These are phyloP conservation scores for Vimba vimba DNA, from an alignment of 2,113 vertebrate species.

Conservation along the genomic window DNA sequence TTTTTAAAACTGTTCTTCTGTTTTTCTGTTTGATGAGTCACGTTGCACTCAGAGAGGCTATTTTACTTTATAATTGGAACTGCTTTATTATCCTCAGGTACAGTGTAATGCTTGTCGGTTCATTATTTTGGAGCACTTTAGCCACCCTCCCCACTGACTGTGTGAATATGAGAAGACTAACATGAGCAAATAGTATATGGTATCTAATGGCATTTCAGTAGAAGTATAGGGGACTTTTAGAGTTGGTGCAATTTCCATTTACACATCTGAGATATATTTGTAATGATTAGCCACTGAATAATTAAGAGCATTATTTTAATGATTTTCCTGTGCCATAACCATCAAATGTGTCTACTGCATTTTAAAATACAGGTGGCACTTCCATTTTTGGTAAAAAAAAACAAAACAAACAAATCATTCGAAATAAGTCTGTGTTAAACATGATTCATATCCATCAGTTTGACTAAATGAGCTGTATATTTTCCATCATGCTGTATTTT, in stretches of 20 bases:
- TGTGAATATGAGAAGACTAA: background rate
- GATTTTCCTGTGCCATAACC: background rate
- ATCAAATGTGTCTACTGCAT: background rate
- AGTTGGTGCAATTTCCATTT: background rate
- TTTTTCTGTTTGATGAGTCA: background rate
- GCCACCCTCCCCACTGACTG: background rate
- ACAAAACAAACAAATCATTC: background rate
- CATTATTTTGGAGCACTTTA: background rate
- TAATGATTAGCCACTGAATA: too few relatives aligned
- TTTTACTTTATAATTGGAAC: background rate
- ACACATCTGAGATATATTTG: background rate
- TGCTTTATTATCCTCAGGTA: background rate
- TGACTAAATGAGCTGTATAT: background rate
- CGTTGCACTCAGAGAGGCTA: background rate
- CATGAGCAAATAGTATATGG: background rate
- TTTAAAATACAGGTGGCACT: background rate
- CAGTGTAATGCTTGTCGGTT: background rate
- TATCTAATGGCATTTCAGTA: background rate
- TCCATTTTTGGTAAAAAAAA: background rate
- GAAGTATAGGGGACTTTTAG: background rate
- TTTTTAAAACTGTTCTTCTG: constrained; percentile 32
- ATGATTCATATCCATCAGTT: background rate
- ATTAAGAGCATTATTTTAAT: background rate
- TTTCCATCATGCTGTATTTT: background rate
- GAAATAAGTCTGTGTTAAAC: background rate